Base-by-base conservation (phyloP, 2,888 invertebrate species). In the Lydus trimaculatus region DNA sequence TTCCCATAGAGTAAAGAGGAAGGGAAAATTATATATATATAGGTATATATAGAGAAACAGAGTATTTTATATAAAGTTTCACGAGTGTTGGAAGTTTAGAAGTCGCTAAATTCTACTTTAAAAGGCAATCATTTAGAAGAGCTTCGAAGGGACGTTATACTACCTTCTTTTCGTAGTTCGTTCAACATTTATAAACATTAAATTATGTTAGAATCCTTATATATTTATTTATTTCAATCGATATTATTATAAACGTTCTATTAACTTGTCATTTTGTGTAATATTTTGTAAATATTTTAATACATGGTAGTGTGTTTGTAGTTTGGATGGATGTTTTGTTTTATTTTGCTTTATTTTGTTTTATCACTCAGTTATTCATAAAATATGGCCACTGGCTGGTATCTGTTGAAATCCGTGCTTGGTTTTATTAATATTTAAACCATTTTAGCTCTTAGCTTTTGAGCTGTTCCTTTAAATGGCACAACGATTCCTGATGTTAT, bases 41-140 rank as follows among this genome's bases (percentile, higher is more conserved):
- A n/a, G 43, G 17, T 7, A 7, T 2, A 39, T 8, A 48, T 36
- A 63, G 63, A 61, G 63, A 62, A 43, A 60, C 73, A 74, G 75
- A 56, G 56, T 56, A 56, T 28, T 28, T 78, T 79, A 65, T 75
- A 80, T 71, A 78, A 75, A 79, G 73, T 79, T 81, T 78, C 73
- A 72, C 72, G 73, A 75, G 74, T 72, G 72, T 73, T 72, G 61
- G 77, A 79, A 79, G 78, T 79, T 78, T 77, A 65, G 58, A 71
- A 71, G 67, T 81, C 78, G 80, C 81, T 79, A 81, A 83, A 83
- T 81, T 83, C 82, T 80, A 82, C 81, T 83, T 83, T 80, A 80
- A 82, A 80, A 81, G 81, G 81, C 81, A 83, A 83, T 82, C 81
- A 56, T 56, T 56, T 28, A 28, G 25, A 25, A 13, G 56, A 28